Evolutionary conservation across 2,797 vertebrate species (phyloP), one percentile per base, ranked within the genome.

Genomic region (Falco naumanni): DNA sequence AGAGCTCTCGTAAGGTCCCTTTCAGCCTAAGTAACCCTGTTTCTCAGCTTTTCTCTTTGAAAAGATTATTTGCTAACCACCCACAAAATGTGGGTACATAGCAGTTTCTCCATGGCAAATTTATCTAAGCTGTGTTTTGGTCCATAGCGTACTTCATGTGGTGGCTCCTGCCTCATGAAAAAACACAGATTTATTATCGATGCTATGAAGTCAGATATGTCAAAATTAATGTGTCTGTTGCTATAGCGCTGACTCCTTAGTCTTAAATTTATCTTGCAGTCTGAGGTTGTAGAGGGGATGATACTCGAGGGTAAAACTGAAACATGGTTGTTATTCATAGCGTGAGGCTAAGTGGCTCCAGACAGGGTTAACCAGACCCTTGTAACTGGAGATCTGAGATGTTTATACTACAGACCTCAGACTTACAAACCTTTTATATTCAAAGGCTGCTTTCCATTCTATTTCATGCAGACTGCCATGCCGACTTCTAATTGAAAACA

Each of bases 401-500:
- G 78, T 76, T 93, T 75, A 21, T 84, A 50, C n/a, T 70, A 19
- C n/a, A 79, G 48, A 87, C 37, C 70, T 91, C 70, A 93, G 66
- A n/a, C 68, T 82, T 79, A 31, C 1, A 85, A 77, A n/a, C 48
- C 43, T 83, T 94, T 93, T 68, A 43, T 68, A 91, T 87, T 83
- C 64, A 89, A 85, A 92, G 87, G 8, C 75, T 90, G 59, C 15
- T 87, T 93, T 93, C 84, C 83, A 1, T 90, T 70, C 60, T 90
- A n/a, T 94, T 89, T 85, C 2, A 1, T 84, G 41, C 57, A 68
- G 63, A 50, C 59, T 87, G 45, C 81, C 26, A 13, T 87, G 78
- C 68, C 83, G 75, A 71, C 45, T 83, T 81, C 25, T 92, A 85
- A 92, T 75, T 96, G 89, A 89, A 89, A 93, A 89, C 84, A 87